Conservation (phyloP, 2,888 invertebrate genomes). For the Leucoma salicis region DNA sequence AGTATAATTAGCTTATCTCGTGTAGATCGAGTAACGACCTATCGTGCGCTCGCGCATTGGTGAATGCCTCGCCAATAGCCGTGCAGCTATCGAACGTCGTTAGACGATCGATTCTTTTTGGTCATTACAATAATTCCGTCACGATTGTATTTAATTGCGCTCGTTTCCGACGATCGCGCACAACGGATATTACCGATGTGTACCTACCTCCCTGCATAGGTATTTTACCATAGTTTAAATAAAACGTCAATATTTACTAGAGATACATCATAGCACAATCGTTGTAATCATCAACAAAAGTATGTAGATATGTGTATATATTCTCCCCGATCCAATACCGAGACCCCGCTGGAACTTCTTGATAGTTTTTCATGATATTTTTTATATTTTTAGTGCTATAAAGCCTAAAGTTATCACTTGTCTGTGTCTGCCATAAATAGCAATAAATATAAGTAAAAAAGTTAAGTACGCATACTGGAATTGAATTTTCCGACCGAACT, state of each 20-base stretch:
- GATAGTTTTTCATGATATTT: no score
- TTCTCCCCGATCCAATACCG: no score
- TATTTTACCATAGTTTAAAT: slow-evolving; percentile 22
- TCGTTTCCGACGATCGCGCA: slow-evolving; percentile 68
- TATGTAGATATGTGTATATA: no score
- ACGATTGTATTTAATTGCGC: slow-evolving; percentile 78
- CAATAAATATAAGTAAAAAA: no score
- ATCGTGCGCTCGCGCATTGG: slow-evolving; percentile 75
- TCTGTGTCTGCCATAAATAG: no score
- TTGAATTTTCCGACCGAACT: no score
- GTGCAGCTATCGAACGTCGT: slow-evolving; percentile 60
- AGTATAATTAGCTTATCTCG: slow-evolving; percentile 77
- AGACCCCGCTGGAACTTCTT: no score
- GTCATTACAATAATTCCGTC: slow-evolving; percentile 80
- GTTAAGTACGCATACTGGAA: no score
- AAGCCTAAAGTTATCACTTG: no score
- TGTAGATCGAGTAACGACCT: slow-evolving; percentile 61
- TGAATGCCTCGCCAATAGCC: slow-evolving; percentile 67
- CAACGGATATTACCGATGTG: slow-evolving; percentile 59
- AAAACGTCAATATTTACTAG: slow-evolving; percentile 1
- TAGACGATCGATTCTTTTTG: slow-evolving; percentile 76
- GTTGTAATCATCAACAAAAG: no score
- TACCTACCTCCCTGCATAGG: slow-evolving; percentile 42
- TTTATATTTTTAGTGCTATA: no score
- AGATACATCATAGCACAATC: no score